Conservation (phyloP, 2,113 vertebrate species). For the Gila orcuttii region DNA sequence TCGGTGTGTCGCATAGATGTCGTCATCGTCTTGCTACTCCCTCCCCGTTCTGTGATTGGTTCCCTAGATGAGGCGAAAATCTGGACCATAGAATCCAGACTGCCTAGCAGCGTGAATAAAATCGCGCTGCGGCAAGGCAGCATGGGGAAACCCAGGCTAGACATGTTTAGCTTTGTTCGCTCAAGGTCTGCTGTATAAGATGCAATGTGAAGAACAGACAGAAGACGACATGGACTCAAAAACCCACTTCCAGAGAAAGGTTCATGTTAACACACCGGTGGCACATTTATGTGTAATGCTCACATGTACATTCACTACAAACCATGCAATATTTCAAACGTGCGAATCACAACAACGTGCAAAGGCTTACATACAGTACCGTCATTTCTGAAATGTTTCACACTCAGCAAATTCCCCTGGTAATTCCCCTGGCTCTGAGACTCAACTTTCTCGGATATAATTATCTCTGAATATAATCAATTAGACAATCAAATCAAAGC, state of each 20-base stretch:
- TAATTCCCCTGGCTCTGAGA: not conserved
- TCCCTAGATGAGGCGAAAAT: too few species aligned
- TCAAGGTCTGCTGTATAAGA: constrained; percentile 6
- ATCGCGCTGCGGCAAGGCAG: too few species aligned
- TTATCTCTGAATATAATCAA: not conserved
- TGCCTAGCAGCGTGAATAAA: too few species aligned
- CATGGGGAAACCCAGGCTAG: too few species aligned
- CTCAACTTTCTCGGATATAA: not conserved
- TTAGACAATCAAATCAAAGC: not conserved
- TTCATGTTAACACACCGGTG: not conserved
- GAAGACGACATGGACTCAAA: not conserved
- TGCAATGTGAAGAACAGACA: not conserved
- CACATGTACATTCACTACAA: not conserved
- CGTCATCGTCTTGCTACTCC: too few species aligned
- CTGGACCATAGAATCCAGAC: too few species aligned
- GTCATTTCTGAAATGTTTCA: not conserved
- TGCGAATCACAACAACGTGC: constrained; percentile 17
- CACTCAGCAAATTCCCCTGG: constrained; percentile 34
- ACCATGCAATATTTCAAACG: not conserved
- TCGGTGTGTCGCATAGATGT: too few species aligned
- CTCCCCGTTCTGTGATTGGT: too few species aligned
- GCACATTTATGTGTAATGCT: not conserved
- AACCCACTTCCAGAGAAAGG: not conserved
- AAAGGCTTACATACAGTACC: not conserved
- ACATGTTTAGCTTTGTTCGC: not conserved